phyloP scores from a whole-genome alignment of 2,888 invertebrate genomes.

The Megastigmus dorsalis region DNA sequence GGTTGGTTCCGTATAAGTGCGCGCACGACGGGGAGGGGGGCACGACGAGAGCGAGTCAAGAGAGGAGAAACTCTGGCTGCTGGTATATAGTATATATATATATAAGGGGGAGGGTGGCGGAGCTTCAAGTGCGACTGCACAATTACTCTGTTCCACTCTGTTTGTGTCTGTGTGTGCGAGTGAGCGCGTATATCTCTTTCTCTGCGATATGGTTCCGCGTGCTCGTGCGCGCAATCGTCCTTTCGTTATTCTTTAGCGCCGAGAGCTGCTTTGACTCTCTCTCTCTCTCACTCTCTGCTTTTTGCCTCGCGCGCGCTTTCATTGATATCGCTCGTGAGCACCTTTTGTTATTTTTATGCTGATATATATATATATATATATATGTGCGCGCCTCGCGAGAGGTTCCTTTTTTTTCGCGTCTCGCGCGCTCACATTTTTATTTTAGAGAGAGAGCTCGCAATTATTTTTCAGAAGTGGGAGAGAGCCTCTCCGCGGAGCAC shows the following conservation, averaged over 20 bases:
- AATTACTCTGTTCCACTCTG: conserved; percentile 38
- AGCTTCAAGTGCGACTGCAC: conserved; percentile 45
- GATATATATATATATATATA: too few relatives aligned
- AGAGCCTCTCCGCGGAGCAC: too few relatives aligned
- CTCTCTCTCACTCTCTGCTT: not conserved
- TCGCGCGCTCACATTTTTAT: too few relatives aligned
- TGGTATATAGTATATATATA: too few relatives aligned
- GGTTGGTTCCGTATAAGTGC: not conserved
- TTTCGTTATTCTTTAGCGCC: conserved; percentile 3
- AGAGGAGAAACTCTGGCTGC: too few relatives aligned
- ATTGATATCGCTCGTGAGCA: conserved; percentile 12
- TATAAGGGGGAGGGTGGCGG: not conserved
- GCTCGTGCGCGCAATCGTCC: conserved; percentile 3
- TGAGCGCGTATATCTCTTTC: conserved; percentile 24
- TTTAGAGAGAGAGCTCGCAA: too few relatives aligned
- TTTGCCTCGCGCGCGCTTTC: not conserved
- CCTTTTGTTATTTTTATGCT: conserved; percentile 14
- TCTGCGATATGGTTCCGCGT: not conserved
- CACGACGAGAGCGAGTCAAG: not conserved
- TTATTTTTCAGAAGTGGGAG: too few relatives aligned
- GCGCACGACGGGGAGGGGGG: not conserved
- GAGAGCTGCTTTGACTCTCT: not conserved
- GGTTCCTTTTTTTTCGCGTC: too few relatives aligned
- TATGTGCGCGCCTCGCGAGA: too few relatives aligned
- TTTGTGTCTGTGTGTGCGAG: conserved; percentile 33